Evolutionary conservation across 1,140 invertebrate genomes (phyloP), one percentile per base, ranked within the genome.

Genomic region (Tetramorium simillimum): DNA sequence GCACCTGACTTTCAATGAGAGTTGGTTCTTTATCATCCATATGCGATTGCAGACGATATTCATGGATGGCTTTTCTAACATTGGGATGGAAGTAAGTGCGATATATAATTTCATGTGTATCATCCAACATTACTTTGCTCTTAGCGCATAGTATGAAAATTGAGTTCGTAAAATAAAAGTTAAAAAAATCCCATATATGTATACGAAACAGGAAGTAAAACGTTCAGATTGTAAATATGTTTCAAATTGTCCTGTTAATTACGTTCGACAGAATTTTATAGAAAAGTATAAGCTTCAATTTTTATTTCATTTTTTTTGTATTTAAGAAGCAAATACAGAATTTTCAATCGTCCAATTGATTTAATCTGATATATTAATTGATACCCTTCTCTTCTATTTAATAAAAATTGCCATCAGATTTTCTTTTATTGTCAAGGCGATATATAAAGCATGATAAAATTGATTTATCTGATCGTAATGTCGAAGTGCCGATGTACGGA

Each of bases 1-100:
- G 88, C 73, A 84, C 84, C 84, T 91, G 84, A 87, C 69, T 90
- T 89, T 80, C 63, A 78, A 88, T 84, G 65, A 88, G 37, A 51
- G 67, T 85, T 85, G 46, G 18, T 78, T 53, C 28, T 40, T 58
- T 37, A 60, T 86, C 62, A 12, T 73, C 46, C 63, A 24, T 58
- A 33, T 80, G 67, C 67, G 33, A 84, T 84, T 58, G 69, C 56
- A 78, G 67, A 53, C 56, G 53, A 46, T 60, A 18, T 65, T 77
- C 7, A 63, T 73, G 43, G 77, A 87, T 62, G 78, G 80, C 53
- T 73, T 84, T 37, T 28, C 16, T 77, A 43, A 56, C 43, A 21
- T 53, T 37, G n/a, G n/a, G 4, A 56, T 56, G 21, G n/a, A 88
- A 72, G 43, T 40, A 72, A 65, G 62, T 37, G 40, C 40, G 65